phyloP scores from a whole-genome alignment of 2,888 invertebrate genomes.

The Polydrusus pterygomalis region DNA sequence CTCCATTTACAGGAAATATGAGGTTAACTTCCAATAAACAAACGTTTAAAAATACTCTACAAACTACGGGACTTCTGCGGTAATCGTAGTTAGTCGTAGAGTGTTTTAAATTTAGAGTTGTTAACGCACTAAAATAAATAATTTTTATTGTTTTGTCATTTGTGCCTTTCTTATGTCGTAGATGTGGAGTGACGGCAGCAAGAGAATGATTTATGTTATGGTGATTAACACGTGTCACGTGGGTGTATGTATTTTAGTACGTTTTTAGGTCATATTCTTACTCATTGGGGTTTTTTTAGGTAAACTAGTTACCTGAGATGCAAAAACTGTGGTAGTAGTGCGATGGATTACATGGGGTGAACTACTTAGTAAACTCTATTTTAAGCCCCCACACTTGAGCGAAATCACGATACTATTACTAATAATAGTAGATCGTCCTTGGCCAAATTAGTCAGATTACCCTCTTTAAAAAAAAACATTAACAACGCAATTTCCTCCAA shows the following conservation, averaged over 20 bases:
- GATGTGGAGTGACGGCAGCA: not conserved
- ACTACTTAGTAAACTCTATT: too few relatives aligned
- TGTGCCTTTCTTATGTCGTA: not conserved
- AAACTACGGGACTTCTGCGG: not conserved
- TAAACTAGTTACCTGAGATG: not conserved
- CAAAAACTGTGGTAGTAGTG: too few relatives aligned
- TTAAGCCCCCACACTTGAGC: too few relatives aligned
- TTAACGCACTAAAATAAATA: constrained; percentile 17
- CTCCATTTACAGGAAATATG: constrained; percentile 28
- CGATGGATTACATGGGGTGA: too few relatives aligned
- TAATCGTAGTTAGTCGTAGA: not conserved
- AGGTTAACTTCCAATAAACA: constrained; percentile 23
- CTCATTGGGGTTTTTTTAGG: not conserved
- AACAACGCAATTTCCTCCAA: not conserved
- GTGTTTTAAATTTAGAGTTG: constrained; percentile 9
- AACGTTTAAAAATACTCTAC: constrained; percentile 18
- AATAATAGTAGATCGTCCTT: constrained; percentile 1
- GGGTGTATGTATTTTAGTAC: not conserved
- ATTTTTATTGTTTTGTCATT: constrained; percentile 13
- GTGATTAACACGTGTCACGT: not conserved
- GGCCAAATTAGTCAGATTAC: not conserved
- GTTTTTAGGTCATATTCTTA: constrained; percentile 4
- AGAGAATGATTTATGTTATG: constrained; percentile 23
- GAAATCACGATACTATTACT: too few relatives aligned
- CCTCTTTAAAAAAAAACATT: not conserved